Base-by-base conservation (phyloP, 2,888 invertebrate genomes). In the Spatulosminthurus flaviceps region DNA sequence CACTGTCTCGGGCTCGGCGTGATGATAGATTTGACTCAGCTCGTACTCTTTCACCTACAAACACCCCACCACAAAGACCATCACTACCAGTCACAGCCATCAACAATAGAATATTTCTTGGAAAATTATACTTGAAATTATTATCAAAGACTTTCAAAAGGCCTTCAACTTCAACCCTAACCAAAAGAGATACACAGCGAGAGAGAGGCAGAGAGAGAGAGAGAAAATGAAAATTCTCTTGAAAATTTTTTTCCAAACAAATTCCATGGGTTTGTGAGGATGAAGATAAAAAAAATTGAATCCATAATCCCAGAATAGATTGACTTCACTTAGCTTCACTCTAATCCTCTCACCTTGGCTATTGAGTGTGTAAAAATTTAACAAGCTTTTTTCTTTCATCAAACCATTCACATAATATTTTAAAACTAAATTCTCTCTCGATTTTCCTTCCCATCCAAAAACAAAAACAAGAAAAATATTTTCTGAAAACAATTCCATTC, bases 11-110 rank as follows among this genome's bases (percentile, higher is more conserved):
- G 94, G 93, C 88, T 94, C 75, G 85, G 91, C 90, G 87, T 93
- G 93, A 89, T 94, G 94, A 76, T 67, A 76, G n/a, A 76, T 67
- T 76, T 76, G 76, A 76, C 76, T 76, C 84, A 95, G 89, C 88
- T 94, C 94, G 90, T 95, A 95, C 89, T 95, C 95, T 86, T 93
- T 93, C 83, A 95, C 90, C 95, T 95, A 89, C 16, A 66, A 61
- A 74, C 61, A 61, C 26, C 28, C 41, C 34, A n/a, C 22, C n/a
- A 34, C 71, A 34, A 64, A n/a, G n/a, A 24, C 41, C 70, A 28
- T 41, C 70, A 70, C 28, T 34, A 41, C 42, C 70, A 70, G 70
- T 41, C 64, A 51, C 22, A 64, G 64, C 64, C 64, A 64, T 24
- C 64, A 64, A 64, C 64, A 64, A 64, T 64, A 64, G 64, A 64